Percentiles rank a stretch among this genome's conserved stretches.
These are phyloP conservation scores for Anthoscopus minutus DNA, from an alignment of 2,113 vertebrate species.

Conservation along the genomic window DNA sequence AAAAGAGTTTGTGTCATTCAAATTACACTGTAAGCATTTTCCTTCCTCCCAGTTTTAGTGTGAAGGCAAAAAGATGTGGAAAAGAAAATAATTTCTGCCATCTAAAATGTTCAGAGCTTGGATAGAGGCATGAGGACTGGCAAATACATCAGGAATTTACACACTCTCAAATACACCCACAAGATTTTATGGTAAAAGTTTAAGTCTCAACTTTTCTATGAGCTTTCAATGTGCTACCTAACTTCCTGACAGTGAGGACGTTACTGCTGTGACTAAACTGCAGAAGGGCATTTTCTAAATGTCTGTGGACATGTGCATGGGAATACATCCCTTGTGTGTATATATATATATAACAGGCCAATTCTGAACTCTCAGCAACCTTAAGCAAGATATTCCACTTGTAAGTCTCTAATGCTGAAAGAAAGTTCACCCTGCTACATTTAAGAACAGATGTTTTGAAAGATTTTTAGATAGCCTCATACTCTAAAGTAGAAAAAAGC, in stretches of 20 bases:
- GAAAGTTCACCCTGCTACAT: neutral
- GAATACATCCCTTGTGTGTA: neutral
- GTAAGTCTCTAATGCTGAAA: neutral
- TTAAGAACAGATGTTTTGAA: neutral
- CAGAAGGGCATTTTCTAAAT: neutral
- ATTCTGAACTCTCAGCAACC: neutral
- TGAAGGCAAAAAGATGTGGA: neutral
- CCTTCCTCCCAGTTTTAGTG: neutral
- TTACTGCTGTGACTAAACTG: neutral
- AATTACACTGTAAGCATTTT: neutral
- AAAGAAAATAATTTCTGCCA: neutral
- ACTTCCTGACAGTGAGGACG: neutral
- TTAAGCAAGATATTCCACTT: neutral
- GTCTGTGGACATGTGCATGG: neutral
- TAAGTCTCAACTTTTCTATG: neutral
- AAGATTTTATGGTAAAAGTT: neutral
- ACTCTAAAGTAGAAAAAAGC: neutral
- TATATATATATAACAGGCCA: neutral
- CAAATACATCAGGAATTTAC: neutral
- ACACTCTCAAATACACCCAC: neutral
- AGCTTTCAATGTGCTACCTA: neutral
- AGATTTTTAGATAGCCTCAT: neutral
- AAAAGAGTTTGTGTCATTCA: neutral
- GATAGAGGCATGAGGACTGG: neutral
- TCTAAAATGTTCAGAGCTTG: neutral